A percentile compares a stretch with the other conserved stretches of the same genome.
phyloP scores from a whole-genome alignment of 2,797 vertebrate species.

The Typhlichthys eigenmanni region DNA sequence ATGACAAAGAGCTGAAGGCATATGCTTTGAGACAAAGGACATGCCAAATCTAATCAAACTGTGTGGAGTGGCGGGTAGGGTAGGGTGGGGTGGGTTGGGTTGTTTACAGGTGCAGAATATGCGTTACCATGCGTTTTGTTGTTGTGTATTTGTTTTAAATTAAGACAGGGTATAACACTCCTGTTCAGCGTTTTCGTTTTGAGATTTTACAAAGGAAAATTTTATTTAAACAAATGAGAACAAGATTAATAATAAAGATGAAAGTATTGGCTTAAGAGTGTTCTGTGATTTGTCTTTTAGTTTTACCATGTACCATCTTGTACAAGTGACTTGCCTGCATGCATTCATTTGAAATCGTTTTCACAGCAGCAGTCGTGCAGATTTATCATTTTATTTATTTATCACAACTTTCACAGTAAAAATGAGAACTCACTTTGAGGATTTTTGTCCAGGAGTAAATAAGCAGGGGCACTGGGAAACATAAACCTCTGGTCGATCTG shows the following conservation, averaged over 20 bases:
- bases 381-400: too few species aligned
- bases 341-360: too few species aligned
- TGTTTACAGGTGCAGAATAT: conserved; percentile 80
- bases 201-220: conserved; percentile 84
- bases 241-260: conserved; percentile 82
- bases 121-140: conserved; percentile 79
- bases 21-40: conserved; percentile 73
- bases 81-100: conserved; percentile 66
- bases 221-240: conserved; percentile 84
- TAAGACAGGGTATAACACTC: conserved; percentile 85
- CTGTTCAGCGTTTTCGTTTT: conserved; percentile 84
- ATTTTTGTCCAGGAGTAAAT: too few species aligned
- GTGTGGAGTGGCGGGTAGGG: conserved; percentile 70
- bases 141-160: conserved; percentile 83
- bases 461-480: too few species aligned
- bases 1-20: conserved; percentile 80
- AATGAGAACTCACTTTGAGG: too few species aligned
- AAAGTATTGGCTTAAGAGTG: conserved; percentile 79
- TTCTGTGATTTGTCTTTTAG: conserved; percentile 24
- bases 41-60: conserved; percentile 84
- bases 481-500: too few species aligned
- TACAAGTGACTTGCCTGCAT: too few species aligned
- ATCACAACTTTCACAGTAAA: too few species aligned
- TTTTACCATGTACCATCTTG: too few species aligned
- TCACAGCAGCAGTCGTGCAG: too few species aligned